Evolutionary conservation across 2,113 vertebrate genomes (phyloP).

Genomic region (Caranx melampygus): DNA sequence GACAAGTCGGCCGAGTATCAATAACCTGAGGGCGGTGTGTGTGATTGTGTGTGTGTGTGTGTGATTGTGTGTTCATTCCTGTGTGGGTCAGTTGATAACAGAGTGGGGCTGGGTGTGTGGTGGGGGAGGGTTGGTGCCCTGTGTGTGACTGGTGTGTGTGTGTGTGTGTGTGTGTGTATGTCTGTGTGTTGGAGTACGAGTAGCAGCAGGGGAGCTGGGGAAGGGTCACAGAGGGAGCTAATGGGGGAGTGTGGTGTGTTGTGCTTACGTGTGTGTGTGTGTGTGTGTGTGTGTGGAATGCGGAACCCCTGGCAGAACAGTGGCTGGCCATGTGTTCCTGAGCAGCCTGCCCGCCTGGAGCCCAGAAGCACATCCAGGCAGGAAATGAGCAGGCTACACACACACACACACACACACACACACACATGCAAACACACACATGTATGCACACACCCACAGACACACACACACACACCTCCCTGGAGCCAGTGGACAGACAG

Average conservation of each 20-base stretch:
- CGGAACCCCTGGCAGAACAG: conserved; percentile 75
- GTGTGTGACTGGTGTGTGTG: conserved; percentile 35
- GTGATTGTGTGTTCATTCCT: conserved; percentile 35
- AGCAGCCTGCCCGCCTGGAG: conserved; percentile 55
- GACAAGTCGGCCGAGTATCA: conserved; percentile 35
- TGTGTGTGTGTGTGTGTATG: conserved; percentile 23
- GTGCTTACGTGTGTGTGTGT: conserved; percentile 29
- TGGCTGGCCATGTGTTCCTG: conserved; percentile 74
- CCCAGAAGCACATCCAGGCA: conserved; percentile 69
- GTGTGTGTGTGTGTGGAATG: conserved; percentile 67
- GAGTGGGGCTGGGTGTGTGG: conserved; percentile 4
- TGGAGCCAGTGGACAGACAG: conserved; percentile 54
- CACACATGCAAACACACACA: conserved; percentile 33
- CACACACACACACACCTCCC: conserved; percentile 46
- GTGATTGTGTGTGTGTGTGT: conserved; percentile 24
- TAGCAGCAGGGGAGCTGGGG: conserved; percentile 35
- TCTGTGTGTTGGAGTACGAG: conserved; percentile 20
- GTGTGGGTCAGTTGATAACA: conserved; percentile 63
- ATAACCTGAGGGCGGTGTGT: conserved; percentile 44
- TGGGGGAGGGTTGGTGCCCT: conserved; percentile 44
- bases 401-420: conserved; percentile 38
- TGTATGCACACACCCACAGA: conserved; percentile 1
- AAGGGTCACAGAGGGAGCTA: conserved; percentile 53
- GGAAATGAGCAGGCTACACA: conserved; percentile 74
- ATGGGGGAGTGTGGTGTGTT: conserved; percentile 2